Conservation (phyloP, 2,888 invertebrate species). For the Dione vanillae region DNA sequence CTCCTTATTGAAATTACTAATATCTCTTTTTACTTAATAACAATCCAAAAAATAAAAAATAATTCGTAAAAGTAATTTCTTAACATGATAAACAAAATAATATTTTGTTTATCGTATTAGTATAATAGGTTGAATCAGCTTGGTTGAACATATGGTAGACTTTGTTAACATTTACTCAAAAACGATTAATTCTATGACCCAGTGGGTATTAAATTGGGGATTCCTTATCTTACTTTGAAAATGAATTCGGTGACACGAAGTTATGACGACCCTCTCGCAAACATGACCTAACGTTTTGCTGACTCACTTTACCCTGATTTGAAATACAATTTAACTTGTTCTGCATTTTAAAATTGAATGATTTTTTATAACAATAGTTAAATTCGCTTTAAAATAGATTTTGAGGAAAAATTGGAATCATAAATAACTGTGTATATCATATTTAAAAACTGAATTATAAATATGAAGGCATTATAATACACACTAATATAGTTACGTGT, state of each 20-base stretch:
- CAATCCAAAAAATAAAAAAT: not conserved
- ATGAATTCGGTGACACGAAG: slow-evolving; percentile 58
- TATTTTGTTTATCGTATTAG: slow-evolving; percentile 53
- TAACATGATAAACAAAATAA: not conserved
- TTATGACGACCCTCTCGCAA: slow-evolving; percentile 47
- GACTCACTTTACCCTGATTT: slow-evolving; percentile 33
- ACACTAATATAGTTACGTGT: not conserved
- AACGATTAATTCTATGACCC: slow-evolving; percentile 48
- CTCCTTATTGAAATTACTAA: too few species aligned
- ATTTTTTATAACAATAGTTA: too few species aligned
- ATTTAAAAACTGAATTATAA: slow-evolving; percentile 1
- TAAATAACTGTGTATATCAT: not conserved
- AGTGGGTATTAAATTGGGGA: slow-evolving; percentile 60
- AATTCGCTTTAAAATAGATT: not conserved
- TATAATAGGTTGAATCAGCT: slow-evolving; percentile 67
- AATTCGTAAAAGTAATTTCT: too few species aligned
- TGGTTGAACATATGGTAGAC: slow-evolving; percentile 66
- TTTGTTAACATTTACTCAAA: slow-evolving; percentile 55
- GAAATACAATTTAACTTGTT: slow-evolving; percentile 19
- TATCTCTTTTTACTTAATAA: too few species aligned
- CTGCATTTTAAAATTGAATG: slow-evolving; percentile 2
- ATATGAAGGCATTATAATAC: not conserved
- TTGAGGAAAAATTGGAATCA: too few species aligned
- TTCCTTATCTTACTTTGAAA: slow-evolving; percentile 60
- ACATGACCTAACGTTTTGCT: slow-evolving; percentile 46